Percentiles rank a stretch among this genome's conserved stretches.
Evolutionary conservation across 2,888 invertebrate species (phyloP).

Genomic region (Tiliacea aurago): DNA sequence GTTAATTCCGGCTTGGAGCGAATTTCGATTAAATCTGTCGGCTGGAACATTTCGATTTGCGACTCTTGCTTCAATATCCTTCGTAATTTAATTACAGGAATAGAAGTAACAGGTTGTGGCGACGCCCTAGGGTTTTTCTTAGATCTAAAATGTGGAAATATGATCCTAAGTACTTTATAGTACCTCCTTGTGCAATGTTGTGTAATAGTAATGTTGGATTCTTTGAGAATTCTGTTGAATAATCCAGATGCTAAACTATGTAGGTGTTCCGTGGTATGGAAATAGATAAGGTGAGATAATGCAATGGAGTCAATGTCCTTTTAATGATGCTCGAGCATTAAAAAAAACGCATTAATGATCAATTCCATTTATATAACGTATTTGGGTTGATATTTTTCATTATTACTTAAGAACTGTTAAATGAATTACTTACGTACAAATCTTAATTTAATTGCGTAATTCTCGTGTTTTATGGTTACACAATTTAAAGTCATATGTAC

Average conservation of each 20-base stretch:
- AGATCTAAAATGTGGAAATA: conserved; percentile 20
- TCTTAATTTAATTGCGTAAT: conserved; percentile 18
- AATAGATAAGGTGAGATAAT: conserved; percentile 29
- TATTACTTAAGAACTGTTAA: conserved; percentile 1
- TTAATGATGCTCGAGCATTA: conserved; percentile 35
- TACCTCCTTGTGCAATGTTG: conserved; percentile 25
- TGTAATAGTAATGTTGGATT: conserved; percentile 12
- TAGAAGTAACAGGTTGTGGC: conserved; percentile 37
- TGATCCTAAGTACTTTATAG: neutral
- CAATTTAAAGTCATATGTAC: neutral
- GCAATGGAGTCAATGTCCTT: conserved; percentile 26
- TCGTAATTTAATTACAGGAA: conserved; percentile 36
- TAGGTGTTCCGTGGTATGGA: conserved; percentile 44
- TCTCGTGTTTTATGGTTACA: neutral
- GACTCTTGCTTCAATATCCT: conserved; percentile 40
- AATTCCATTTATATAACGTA: neutral
- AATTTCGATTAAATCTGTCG: conserved; percentile 50
- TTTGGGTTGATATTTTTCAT: conserved; percentile 22
- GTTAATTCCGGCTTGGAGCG: conserved; percentile 47
- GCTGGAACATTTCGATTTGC: conserved; percentile 33
- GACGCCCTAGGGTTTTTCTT: conserved; percentile 15
- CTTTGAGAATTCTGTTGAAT: conserved; percentile 42
- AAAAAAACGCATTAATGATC: conserved; percentile 29
- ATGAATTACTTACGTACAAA: neutral
- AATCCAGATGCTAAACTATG: conserved; percentile 48